phyloP scores from a whole-genome alignment of 2,888 invertebrate species.

The Meta bourneti region DNA sequence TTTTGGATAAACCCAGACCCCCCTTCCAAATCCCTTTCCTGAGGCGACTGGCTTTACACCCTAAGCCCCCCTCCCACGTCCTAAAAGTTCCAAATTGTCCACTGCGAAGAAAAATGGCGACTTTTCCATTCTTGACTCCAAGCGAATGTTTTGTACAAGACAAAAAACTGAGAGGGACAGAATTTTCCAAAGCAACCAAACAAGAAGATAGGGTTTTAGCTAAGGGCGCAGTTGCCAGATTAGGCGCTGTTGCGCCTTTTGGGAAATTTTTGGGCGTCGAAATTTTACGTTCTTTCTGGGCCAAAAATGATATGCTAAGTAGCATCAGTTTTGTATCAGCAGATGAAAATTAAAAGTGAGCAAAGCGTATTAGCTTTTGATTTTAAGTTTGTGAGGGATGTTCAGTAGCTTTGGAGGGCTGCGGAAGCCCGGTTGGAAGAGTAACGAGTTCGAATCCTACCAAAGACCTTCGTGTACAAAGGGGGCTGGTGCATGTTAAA shows the following conservation, averaged over 20 bases:
- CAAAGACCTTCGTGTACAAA: no score
- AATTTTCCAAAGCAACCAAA: neutral
- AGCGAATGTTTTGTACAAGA: slow-evolving; percentile 51
- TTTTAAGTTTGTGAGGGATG: no score
- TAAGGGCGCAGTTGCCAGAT: neutral
- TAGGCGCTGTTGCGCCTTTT: neutral
- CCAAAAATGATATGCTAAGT: no score
- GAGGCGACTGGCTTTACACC: neutral
- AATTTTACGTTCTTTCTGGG: no score
- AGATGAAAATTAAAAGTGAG: neutral
- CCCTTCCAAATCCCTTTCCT: slow-evolving; percentile 13
- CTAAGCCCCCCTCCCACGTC: neutral
- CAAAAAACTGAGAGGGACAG: neutral
- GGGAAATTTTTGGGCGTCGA: no score
- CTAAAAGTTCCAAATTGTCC: slow-evolving; percentile 48
- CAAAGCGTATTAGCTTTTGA: no score
- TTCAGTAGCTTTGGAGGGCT: no score
- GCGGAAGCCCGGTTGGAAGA: no score
- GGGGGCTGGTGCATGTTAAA: no score
- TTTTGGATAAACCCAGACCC: slow-evolving; percentile 19
- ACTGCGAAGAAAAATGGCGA: slow-evolving; percentile 23
- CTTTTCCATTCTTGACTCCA: slow-evolving; percentile 49
- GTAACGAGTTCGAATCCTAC: no score
- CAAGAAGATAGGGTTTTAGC: neutral
- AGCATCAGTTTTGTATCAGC: neutral